Base-by-base conservation (phyloP, 1,140 invertebrate species). In the Gryllus bimaculatus region DNA sequence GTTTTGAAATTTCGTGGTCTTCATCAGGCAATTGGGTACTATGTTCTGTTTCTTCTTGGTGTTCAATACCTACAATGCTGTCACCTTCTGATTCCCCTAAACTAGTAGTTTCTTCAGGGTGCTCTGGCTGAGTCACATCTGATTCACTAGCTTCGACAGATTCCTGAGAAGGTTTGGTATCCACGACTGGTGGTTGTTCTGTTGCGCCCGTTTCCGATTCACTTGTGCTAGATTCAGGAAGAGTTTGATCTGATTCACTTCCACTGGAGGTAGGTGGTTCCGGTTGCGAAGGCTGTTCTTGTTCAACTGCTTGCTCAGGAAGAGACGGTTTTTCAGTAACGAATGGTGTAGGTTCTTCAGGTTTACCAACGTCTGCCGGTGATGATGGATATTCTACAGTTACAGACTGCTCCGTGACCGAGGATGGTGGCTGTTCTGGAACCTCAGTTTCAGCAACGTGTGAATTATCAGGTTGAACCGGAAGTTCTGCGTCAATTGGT, bases 261-360 rank as follows among this genome's bases (percentile, higher is more conserved):
- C 26, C 26, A 39, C 26, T 39, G 26, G 26, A 39, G 5, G 26
- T 39, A 5, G 26, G 26, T 1, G 26, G 26, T 39, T 39, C n/a
- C 18, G 66, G 39, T 73, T 49, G 8, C 8, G 8, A 13, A 39
- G 54, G n/a, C 13, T 21, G 49, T 13, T 78, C n/a, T 66, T 39
- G 79, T 79, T 78, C 75, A 76, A 79, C 78, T 47, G 82, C 76
- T 74, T 84, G 82, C 48, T 74, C 79, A 47, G 74, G 48, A 75
- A 73, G 13, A 73, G 77, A 77, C 20, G 76, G 74, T 80, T 82
- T 77, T 48, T 73, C 79, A 66, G 26, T 39, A 79, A 66, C 26
- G 26, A 39, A 5, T 39, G 26, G 26, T 39, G 26, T 39, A 39
- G 26, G 26, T 39, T 39, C 26, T 39, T 39, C 26, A 39, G 26